Evolutionary conservation across 2,888 invertebrate genomes (phyloP), one percentile per base, ranked within the genome.

Genomic region (Phalera bucephala): DNA sequence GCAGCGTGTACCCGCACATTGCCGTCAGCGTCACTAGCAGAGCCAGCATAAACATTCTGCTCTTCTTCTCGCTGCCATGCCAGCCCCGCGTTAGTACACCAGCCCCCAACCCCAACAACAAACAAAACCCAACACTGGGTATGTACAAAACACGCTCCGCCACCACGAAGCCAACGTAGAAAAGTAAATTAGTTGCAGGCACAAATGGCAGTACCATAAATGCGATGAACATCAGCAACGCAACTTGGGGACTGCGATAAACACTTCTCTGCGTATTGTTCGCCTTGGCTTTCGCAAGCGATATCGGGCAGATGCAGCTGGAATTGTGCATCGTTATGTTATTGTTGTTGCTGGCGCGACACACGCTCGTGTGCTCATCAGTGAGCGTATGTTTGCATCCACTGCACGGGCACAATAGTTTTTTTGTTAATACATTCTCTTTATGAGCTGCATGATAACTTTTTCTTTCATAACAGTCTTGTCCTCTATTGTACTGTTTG

Each of bases 121-220:
- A 92, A 86, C 98, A 98, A 84, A 95, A 96, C 34, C 98, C 99
- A 70, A 98, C 96, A 88, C 97, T 98, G 32, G 99, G 98, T 80
- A 99, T 93, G 89, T 99, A 99, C 52, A 99, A 91, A 53, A 99
- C 95, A 52, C 99, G 92, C 88, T 99, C 99, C 41, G 99, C 99
- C 36, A 99, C 95, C 56, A 99, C 99, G 84, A 99, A 99, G 31
- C 99, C 99, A 43, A 99, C 99, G 84, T 99, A 98, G 91, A 98
- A 98, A 84, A 99, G 94, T 63, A 98, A 90, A 91, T 99, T 99
- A 64, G 97, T 95, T 48, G 99, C 98, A 50, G 98, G 99, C 70
- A 99, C 91, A 89, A 98, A 99, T 45, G 99, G 98, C 60, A 99
- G 91, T 55, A 95, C 93, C 73, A 98, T 92, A 71, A 99, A 93